Percentiles rank a stretch among this genome's conserved stretches.
These are phyloP conservation scores for Chrysoperla carnea DNA, from an alignment of 1,140 invertebrate species.

Conservation along the genomic window DNA sequence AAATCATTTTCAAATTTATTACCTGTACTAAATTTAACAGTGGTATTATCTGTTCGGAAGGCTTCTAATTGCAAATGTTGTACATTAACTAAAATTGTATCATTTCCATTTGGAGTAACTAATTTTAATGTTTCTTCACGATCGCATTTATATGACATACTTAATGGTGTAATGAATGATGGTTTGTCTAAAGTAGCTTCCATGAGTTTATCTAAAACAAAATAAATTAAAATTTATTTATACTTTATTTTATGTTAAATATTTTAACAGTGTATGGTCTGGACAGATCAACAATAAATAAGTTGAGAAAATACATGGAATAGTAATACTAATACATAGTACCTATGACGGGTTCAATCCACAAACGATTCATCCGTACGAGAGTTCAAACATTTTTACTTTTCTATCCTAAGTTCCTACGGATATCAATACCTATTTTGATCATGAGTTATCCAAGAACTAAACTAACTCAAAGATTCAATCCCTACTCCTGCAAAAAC, in stretches of 20 bases:
- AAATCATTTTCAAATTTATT: slow-evolving; percentile 13
- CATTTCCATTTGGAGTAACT: slow-evolving; percentile 15
- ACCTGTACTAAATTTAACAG: slow-evolving; percentile 32
- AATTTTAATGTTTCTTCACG: slow-evolving; percentile 34
- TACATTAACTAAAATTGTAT: slow-evolving; percentile 23
- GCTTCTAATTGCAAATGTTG: slow-evolving; percentile 51
- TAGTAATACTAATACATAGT: too few relatives aligned
- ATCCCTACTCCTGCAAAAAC: too few relatives aligned
- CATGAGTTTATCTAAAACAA: slow-evolving; percentile 23
- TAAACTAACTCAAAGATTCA: too few relatives aligned
- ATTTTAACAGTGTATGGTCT: slow-evolving; percentile 2
- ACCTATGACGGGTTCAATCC: too few relatives aligned
- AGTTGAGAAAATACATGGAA: slow-evolving; percentile 7
- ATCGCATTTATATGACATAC: slow-evolving; percentile 48
- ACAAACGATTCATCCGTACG: too few relatives aligned
- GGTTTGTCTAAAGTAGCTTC: slow-evolving; percentile 24
- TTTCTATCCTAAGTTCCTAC: too few relatives aligned
- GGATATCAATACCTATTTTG: too few relatives aligned
- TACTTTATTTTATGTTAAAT: neutral
- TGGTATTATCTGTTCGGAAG: slow-evolving; percentile 32
- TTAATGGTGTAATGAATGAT: slow-evolving; percentile 30
- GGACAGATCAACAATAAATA: slow-evolving; percentile 2
- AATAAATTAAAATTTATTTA: neutral
- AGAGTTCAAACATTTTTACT: too few relatives aligned
- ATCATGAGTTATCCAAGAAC: too few relatives aligned